These are phyloP conservation scores for Pandemis cinnamomeana DNA, from an alignment of 2,888 invertebrate species.

Conservation along the genomic window DNA sequence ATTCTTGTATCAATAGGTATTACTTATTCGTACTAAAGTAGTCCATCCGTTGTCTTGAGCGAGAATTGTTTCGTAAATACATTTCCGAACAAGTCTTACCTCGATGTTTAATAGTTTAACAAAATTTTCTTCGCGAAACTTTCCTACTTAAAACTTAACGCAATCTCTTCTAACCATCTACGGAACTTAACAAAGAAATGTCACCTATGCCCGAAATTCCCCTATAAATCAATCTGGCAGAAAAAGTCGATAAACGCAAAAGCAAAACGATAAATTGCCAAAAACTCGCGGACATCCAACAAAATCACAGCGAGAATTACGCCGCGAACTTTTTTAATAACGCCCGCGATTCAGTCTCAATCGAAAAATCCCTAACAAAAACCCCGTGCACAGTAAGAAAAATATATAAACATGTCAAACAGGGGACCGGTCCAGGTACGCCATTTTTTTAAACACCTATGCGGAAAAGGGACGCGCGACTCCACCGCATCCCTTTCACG, in stretches of 20 bases:
- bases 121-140: slow-evolving; percentile 14
- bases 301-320: slow-evolving; percentile 74
- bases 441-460: slow-evolving; percentile 82
- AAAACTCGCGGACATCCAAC: slow-evolving; percentile 65
- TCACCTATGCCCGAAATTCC: slow-evolving; percentile 26
- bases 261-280: slow-evolving; percentile 57
- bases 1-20: not conserved
- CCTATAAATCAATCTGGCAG: slow-evolving; percentile 42
- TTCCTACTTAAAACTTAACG: slow-evolving; percentile 38
- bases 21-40: slow-evolving; percentile 22
- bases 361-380: slow-evolving; percentile 77
- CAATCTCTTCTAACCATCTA: slow-evolving; percentile 29
- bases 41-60: slow-evolving; percentile 8
- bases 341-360: slow-evolving; percentile 78
- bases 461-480: slow-evolving; percentile 71
- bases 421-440: slow-evolving; percentile 81
- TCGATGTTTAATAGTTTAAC: slow-evolving; percentile 21
- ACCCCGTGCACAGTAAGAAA: slow-evolving; percentile 76
- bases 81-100: not conserved
- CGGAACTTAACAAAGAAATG: slow-evolving; percentile 31
- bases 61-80: slow-evolving; percentile 1
- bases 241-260: slow-evolving; percentile 49
- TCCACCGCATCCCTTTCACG: slow-evolving; percentile 60
- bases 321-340: slow-evolving; percentile 81
- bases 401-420: slow-evolving; percentile 80